Base-by-base conservation (phyloP, 2,888 invertebrate species). In the Ornithoptera priamus region DNA sequence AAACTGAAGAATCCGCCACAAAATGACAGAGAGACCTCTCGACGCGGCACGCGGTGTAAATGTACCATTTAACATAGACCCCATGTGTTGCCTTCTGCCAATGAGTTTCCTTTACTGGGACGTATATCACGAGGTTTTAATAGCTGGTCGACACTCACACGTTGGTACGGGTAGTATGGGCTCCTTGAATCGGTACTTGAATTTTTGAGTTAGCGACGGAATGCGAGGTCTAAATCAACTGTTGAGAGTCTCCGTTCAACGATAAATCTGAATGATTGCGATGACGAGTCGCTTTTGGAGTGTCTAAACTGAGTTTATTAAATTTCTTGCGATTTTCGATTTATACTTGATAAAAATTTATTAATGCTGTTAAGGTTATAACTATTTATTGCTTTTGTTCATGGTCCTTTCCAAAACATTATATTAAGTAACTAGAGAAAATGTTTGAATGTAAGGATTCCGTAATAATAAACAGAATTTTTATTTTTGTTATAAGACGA, bases 111-210 rank as follows among this genome's bases (percentile, higher is more conserved):
- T 10, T 22, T 42, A 57, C n/a, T 81, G 83, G 82, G 81, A 84
- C 81, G 80, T 80, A 76, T 80, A 84, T 85, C 76, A 77, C 72
- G 70, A 73, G 85, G 73, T 82, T 85, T 75, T 56, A 58, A 68
- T 69, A 70, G 67, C 74, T 85, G 85, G 83, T 78, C 72, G 72
- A 72, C 73, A 76, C 73, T 69, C 65, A 73, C 75, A 77, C 81
- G 87, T 85, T 86, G 85, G 86, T 82, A 79, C 77, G 79, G 77
- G 75, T 82, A 81, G 80, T 79, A 80, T 79, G 75, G 75, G 85
- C 85, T 87, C 80, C 88, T 88, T 86, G 81, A 88, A 86, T 81
- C 77, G 83, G 77, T 85, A 85, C 86, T 89, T 85, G 78, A 83
- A 77, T 85, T 88, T 87, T 87, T 89, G 81, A 78, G 79, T 81